These are phyloP conservation scores for Andrena minutula DNA, from an alignment of 2,888 invertebrate species.

Conservation along the genomic window DNA sequence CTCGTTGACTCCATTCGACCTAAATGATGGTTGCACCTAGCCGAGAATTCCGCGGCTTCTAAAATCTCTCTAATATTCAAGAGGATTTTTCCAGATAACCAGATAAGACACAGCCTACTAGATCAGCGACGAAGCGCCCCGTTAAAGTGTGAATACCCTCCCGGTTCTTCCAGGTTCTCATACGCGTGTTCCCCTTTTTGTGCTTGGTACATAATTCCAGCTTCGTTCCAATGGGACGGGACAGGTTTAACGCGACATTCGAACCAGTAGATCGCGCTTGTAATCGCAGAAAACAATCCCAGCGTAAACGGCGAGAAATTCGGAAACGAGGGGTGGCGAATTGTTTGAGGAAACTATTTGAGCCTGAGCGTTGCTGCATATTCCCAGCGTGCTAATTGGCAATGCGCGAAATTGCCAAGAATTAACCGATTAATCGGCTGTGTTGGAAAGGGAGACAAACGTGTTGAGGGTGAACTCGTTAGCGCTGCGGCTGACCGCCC, in stretches of 20 bases:
- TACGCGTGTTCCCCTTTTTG: background rate
- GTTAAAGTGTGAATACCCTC: constrained; percentile 32
- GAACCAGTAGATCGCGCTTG: background rate
- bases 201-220: background rate
- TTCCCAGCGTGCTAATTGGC: constrained; percentile 47
- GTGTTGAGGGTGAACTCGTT: constrained; percentile 69
- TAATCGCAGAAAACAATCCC: background rate
- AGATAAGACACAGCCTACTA: constrained; percentile 66
- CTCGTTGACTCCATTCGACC: constrained; percentile 36
- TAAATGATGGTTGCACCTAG: background rate
- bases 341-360: constrained; percentile 15
- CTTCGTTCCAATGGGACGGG: background rate
- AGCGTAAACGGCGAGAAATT: background rate
- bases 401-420: constrained; percentile 60
- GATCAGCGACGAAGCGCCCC: constrained; percentile 33
- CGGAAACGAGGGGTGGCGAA: background rate
- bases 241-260: background rate
- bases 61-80: constrained; percentile 52
- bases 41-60: background rate
- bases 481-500: constrained; percentile 70
- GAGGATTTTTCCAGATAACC: constrained; percentile 59
- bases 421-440: constrained; percentile 71
- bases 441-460: constrained; percentile 59
- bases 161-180: background rate
- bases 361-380: background rate